phyloP scores from a whole-genome alignment of 2,888 invertebrate genomes.

The Cephonodes hylas region DNA sequence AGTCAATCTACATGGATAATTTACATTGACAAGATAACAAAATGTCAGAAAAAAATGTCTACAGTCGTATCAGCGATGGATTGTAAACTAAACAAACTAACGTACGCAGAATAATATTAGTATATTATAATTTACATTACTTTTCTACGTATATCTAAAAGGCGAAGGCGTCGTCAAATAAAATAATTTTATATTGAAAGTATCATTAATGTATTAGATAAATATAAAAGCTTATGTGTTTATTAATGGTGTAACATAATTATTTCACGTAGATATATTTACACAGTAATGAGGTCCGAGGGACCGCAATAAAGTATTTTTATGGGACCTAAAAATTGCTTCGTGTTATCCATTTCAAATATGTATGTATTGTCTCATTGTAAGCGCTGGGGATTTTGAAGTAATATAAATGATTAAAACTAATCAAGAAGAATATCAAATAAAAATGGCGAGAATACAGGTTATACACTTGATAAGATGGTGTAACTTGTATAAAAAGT shows the following conservation, averaged over 20 bases:
- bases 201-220: background rate
- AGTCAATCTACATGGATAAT: background rate
- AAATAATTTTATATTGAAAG: slow-evolving; percentile 3
- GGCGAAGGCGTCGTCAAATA: background rate
- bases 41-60: background rate
- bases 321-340: slow-evolving; percentile 38
- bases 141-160: background rate
- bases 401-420: background rate
- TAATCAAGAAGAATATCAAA: too few species aligned
- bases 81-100: background rate
- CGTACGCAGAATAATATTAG: background rate
- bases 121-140: background rate
- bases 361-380: slow-evolving; percentile 24
- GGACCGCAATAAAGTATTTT: slow-evolving; percentile 27
- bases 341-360: slow-evolving; percentile 20
- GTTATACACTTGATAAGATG: too few species aligned
- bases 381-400: slow-evolving; percentile 18
- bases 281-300: slow-evolving; percentile 7
- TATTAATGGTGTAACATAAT: slow-evolving; percentile 8
- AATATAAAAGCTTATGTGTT: background rate
- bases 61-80: background rate
- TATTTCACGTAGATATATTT: background rate
- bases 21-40: background rate
- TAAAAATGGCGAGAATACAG: too few species aligned
- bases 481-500: too few species aligned